Evolutionary conservation across 1,140 invertebrate genomes (phyloP).

Genomic region (Phymorhynchus buccinoides): DNA sequence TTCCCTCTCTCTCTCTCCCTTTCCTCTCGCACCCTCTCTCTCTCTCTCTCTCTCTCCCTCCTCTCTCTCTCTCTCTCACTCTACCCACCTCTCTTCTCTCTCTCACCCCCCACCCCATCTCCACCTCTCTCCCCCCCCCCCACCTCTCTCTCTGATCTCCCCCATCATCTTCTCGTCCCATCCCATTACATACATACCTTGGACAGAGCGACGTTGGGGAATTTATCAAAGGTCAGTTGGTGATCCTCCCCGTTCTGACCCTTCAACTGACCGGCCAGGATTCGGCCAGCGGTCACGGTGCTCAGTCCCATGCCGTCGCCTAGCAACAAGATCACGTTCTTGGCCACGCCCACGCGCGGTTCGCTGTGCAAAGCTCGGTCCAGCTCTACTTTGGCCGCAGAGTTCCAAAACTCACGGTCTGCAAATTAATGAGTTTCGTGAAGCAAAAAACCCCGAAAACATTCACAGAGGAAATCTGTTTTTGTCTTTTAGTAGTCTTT

Average conservation of each 20-base stretch:
- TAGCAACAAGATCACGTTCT: constrained; percentile 68
- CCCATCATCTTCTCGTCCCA: too few relatives aligned
- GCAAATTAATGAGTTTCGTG: too few relatives aligned
- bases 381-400: constrained; percentile 43
- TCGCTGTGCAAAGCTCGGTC: constrained; percentile 31
- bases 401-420: constrained; percentile 49
- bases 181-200: constrained; percentile 80
- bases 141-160: too few relatives aligned
- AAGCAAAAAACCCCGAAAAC: too few relatives aligned
- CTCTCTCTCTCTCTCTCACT: neutral
- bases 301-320: constrained; percentile 69
- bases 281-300: constrained; percentile 74
- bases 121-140: too few relatives aligned
- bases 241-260: constrained; percentile 71
- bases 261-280: constrained; percentile 79
- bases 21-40: too few relatives aligned
- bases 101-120: too few relatives aligned
- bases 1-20: too few relatives aligned
- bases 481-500: too few relatives aligned
- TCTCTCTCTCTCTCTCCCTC: too few relatives aligned
- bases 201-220: constrained; percentile 81
- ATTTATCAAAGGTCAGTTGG: constrained; percentile 83
- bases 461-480: too few relatives aligned
- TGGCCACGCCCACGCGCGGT: constrained; percentile 55
- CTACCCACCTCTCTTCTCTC: too few relatives aligned